Conservation (phyloP, 1,140 invertebrate species). For the Uloborus diversus region DNA sequence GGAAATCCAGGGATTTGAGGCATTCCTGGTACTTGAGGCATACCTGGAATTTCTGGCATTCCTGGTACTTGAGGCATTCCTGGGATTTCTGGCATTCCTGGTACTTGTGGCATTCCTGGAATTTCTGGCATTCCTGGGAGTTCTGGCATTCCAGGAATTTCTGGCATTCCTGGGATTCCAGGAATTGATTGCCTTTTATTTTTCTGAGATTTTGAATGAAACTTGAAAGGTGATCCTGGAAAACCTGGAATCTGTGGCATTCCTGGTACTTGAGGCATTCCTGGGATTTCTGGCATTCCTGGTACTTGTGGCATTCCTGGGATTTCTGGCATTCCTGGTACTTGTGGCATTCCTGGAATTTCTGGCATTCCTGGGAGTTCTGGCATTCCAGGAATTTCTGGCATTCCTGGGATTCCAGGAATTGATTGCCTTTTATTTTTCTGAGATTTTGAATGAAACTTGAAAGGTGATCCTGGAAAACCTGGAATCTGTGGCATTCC, state of each 20-base stretch:
- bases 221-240: too few species aligned
- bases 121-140: constrained; percentile 20
- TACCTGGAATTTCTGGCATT: not conserved
- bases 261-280: not conserved
- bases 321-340: not conserved
- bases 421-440: too few species aligned
- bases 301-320: not conserved
- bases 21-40: not conserved
- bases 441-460: not conserved
- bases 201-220: not conserved
- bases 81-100: constrained; percentile 29
- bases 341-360: constrained; percentile 25
- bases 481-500: not conserved
- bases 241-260: constrained; percentile 11
- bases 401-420: constrained; percentile 6
- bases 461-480: constrained; percentile 2
- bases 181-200: not conserved
- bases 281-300: not conserved
- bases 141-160: constrained; percentile 19
- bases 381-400: constrained; percentile 3
- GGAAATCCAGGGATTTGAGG: not conserved
- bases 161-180: not conserved
- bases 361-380: constrained; percentile 29
- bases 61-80: too few species aligned
- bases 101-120: constrained; percentile 19